Evolutionary conservation across 2,113 vertebrate genomes (phyloP).

Genomic region (Spheniscus mendiculus): DNA sequence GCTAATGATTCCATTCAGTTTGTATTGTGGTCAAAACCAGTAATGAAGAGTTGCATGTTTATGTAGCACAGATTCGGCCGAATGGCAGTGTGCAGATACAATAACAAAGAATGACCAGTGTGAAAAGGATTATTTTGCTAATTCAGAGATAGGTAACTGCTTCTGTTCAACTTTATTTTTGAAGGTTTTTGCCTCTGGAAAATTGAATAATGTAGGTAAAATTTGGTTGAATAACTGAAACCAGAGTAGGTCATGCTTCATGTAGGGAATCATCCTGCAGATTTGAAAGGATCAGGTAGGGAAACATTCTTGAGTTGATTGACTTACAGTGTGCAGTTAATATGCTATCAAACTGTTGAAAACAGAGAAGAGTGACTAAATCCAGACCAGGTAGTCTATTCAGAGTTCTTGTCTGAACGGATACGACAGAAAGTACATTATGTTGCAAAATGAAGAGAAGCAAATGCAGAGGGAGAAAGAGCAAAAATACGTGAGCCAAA

Average conservation of each 20-base stretch:
- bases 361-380: background rate
- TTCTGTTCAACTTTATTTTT: background rate
- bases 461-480: background rate
- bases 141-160: background rate
- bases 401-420: background rate
- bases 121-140: background rate
- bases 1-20: background rate
- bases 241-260: background rate
- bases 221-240: background rate
- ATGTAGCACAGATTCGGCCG: background rate
- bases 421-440: background rate
- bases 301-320: background rate
- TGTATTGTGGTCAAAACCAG: background rate
- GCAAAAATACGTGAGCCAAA: background rate
- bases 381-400: background rate
- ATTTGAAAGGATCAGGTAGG: background rate
- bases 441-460: background rate
- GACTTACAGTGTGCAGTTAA: background rate
- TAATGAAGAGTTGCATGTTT: background rate
- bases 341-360: background rate
- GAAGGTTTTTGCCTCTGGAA: background rate
- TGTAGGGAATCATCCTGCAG: background rate
- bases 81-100: background rate
- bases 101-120: background rate
- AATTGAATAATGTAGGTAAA: background rate